phyloP scores from a whole-genome alignment of 92 coral and sea anemone species.

The Phenganax stokvisi region DNA sequence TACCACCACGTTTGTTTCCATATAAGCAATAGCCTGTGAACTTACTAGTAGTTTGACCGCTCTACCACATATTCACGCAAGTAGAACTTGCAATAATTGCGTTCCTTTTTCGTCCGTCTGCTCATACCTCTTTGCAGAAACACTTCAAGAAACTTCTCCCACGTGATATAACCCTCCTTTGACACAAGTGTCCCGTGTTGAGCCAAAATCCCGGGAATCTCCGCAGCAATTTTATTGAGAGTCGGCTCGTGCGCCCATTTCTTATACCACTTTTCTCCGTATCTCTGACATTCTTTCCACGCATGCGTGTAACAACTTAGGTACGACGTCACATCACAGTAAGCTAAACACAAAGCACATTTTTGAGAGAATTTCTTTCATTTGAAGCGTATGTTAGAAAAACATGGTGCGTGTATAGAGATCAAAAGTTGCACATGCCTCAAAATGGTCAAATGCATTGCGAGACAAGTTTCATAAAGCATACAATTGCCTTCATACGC shows the following conservation, averaged over 20 bases:
- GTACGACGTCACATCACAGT: conserved; percentile 80
- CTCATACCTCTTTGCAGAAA: conserved; percentile 79
- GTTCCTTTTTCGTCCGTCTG: too few species aligned
- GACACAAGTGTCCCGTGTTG: conserved; percentile 71
- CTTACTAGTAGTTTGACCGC: background rate
- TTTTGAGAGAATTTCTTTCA: background rate
- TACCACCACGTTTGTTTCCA: too few species aligned
- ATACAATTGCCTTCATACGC: background rate
- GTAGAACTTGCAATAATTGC: background rate
- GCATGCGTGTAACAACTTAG: conserved; percentile 84
- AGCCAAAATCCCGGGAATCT: conserved; percentile 73
- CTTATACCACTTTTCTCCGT: conserved; percentile 95
- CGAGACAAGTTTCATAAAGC: background rate
- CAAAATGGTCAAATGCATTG: background rate
- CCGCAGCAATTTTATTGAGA: conserved; percentile 73
- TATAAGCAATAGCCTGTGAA: background rate
- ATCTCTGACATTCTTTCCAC: conserved; percentile 83
- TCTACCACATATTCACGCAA: too few species aligned
- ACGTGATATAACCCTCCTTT: conserved; percentile 65
- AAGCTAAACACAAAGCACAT: conserved; percentile 47
- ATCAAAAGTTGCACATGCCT: too few species aligned
- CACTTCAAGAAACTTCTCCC: conserved; percentile 72
- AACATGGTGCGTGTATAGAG: too few species aligned
- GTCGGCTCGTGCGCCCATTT: conserved; percentile 99
- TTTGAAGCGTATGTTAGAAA: background rate